Base-by-base conservation (phyloP, 2,113 vertebrate species). In the Stomatorhinus ivindoensis region DNA sequence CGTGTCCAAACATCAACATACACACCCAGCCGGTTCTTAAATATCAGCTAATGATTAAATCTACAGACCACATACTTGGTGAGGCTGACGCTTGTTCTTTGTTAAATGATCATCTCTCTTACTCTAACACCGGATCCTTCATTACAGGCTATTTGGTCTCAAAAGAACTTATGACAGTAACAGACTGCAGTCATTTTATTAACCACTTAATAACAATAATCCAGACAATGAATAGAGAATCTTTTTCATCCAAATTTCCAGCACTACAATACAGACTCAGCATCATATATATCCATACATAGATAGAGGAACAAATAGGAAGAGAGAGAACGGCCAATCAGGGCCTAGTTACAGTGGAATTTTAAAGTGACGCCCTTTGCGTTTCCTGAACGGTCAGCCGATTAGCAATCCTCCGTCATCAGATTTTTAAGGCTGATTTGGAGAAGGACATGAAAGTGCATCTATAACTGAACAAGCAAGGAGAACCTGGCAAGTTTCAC, bases 41-140 rank as follows among this genome's bases (percentile, higher is more conserved):
- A 80, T 80, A 42, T 80, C 73, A 80, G 73, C 31, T 90, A 89
- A 65, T 42, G 94, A 73, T 87, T 3, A 9, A 17, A n/a, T 31
- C 50, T 1, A 4, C 27, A 86, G 73, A 80, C 17, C 73, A 42
- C 2, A 2, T 15, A 44, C 24, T 89, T 90, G 91, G 92, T 48
- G 31, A 91, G 91, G 65, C 90, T 89, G 91, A n/a, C 88, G 21
- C 80, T 50, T 44, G 6, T 6, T 1, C 8, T 48, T 86, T 91
- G 76, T 39, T 53, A 73, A 92, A 91, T 48, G 88, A 91, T 4
- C 55, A 13, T 15, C 8, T 27, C 46, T 84, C 46, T 19, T 89
- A 90, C 48, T 44, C 89, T n/a, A 42, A 90, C 61, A 51, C 82
- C 24, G 9, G 42, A 21, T 1, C 19, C 9, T 47, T 42, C 21